Evolutionary conservation across 2,113 vertebrate genomes (phyloP).

Genomic region (Gambusia holbrooki): DNA sequence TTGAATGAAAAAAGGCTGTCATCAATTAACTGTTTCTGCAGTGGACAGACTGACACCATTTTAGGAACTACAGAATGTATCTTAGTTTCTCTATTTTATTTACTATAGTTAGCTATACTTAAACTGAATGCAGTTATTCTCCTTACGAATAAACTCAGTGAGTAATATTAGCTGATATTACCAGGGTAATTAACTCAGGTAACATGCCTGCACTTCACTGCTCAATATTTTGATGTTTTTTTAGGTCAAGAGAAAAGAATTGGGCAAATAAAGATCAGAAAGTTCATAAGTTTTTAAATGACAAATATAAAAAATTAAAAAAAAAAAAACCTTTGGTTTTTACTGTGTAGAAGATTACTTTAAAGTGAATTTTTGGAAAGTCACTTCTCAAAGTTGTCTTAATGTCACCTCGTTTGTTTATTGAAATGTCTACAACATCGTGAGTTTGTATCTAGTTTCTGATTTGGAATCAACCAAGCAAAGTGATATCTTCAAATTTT

Average conservation of each 20-base stretch:
- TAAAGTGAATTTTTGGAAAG: background rate
- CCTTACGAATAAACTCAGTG: background rate
- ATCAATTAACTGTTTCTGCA: constrained; percentile 1
- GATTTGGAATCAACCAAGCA: background rate
- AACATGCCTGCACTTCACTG: background rate
- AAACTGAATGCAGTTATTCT: too few relatives aligned
- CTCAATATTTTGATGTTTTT: too few relatives aligned
- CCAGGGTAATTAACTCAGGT: background rate
- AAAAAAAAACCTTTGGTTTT: background rate
- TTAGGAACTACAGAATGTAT: background rate
- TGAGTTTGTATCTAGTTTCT: background rate
- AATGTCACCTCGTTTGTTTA: background rate
- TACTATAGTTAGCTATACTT: background rate
- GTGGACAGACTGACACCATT: background rate
- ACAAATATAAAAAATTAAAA: background rate
- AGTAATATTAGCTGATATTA: background rate
- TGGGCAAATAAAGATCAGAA: too few relatives aligned
- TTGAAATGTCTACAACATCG: background rate
- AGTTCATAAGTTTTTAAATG: too few relatives aligned
- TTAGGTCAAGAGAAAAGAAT: too few relatives aligned
- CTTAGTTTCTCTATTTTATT: background rate
- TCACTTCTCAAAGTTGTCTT: background rate
- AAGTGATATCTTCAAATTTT: constrained; percentile 20
- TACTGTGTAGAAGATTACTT: background rate
- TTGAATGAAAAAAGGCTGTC: background rate